Base-by-base conservation (phyloP, 2,113 vertebrate genomes). In the Notarius quadriscutis region DNA sequence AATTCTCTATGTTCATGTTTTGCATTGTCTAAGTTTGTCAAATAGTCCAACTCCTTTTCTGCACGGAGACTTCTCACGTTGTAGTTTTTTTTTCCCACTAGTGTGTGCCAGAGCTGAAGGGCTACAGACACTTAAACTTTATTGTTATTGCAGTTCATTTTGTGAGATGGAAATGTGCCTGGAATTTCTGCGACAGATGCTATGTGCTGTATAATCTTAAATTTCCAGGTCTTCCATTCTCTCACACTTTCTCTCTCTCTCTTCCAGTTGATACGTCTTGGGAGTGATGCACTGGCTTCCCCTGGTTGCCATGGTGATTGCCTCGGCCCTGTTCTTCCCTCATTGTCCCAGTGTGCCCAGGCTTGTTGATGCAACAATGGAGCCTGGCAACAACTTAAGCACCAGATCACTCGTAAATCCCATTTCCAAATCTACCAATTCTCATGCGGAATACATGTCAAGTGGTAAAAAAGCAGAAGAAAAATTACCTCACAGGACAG, bases 221-320 rank as follows among this genome's bases (percentile, higher is more conserved):
- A 80, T 41, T n/a, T 55, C 14, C 17, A 18, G 17, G 11, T 27
- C 60, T 75, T 51, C 18, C 6, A 15, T 62, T 57, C 48, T 69
- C 27, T 82, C 22, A 75, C 83, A 0, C 7, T 15, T 74, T 48
- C 18, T 78, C 18, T 80, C 48, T 86, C 7, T 25, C 18, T 88
- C 63, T 79, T 14, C 74, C 90, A 96, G 95, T 94, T 96, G 95
- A 96, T 94, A 95, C 94, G 94, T 95, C 92, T 88, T 94, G 95
- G 95, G 93, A 96, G 95, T 96, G 94, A 96, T 96, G 95, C 95
- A 94, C 95, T 96, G 95, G 95, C 95, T 96, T 95, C 95, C 95
- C 94, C 94, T 96, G 95, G 95, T 96, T 96, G 95, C 95, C 95
- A 96, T 96, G 95, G 95, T 96, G 95, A 95, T 96, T 88, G 94